Conservation (phyloP, 2,797 vertebrate species). For the Mycteria americana region DNA sequence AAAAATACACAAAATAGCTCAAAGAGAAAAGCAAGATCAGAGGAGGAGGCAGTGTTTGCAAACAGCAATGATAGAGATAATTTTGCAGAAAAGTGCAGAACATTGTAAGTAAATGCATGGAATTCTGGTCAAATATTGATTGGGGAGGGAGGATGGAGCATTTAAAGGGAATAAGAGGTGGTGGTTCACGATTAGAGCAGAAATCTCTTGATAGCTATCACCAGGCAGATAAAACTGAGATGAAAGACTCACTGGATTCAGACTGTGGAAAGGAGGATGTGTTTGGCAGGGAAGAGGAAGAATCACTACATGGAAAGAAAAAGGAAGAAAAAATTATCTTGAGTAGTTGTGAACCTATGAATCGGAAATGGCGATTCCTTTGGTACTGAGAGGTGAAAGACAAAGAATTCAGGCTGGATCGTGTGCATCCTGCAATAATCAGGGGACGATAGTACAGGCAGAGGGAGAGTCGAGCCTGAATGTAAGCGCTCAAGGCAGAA, state of each 20-base stretch:
- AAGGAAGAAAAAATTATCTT: not conserved
- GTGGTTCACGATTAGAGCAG: not conserved
- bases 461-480: not conserved
- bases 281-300: not conserved
- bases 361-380: not conserved
- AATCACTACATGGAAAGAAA: not conserved
- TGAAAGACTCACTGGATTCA: not conserved
- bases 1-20: not conserved
- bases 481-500: not conserved
- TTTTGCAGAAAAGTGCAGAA: not conserved
- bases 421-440: not conserved
- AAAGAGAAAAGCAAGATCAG: not conserved
- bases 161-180: not conserved
- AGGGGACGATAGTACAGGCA: not conserved
- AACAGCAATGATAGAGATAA: not conserved
- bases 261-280: not conserved
- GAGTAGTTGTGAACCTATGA: not conserved
- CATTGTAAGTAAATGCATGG: rapidly evolving
- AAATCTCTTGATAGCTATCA: not conserved
- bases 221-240: not conserved
- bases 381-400: not conserved
- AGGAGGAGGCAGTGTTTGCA: not conserved
- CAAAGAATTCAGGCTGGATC: not conserved
- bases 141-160: rapidly evolving
- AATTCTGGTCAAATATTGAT: not conserved